Base-by-base conservation (phyloP, 2,113 vertebrate species). In the Eolophus roseicapilla region DNA sequence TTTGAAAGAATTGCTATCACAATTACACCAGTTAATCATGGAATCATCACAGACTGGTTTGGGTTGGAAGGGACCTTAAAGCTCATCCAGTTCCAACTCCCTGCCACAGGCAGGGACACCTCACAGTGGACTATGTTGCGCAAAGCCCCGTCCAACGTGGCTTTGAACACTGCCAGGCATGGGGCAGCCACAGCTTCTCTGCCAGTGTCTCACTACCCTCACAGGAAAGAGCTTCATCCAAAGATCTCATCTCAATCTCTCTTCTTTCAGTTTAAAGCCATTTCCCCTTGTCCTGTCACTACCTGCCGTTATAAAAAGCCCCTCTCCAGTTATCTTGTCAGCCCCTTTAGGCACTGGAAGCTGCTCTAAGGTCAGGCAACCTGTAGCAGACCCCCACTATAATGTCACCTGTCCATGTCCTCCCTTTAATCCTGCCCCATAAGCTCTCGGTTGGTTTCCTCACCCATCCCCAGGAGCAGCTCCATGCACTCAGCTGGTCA, bases 1-100 rank as follows among this genome's bases (percentile, higher is more conserved):
- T 93, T 86, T 93, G 68, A 92, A 82, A 88, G 82, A 83, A 88
- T 39, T 92, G 52, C 76, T 64, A 64, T 44, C 27, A 71, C 70
- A 55, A 39, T 90, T 88, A 86, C 29, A 74, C 43, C 86, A 84
- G 68, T 55, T 71, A 60, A 59, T 24, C 57, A 59, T 10, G 24
- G 33, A 59, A 59, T 35, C 21, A 10, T 59, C 57, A 59, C 57
- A 35, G 33, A 59, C 21, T 35, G 21, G 33, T 35, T 24, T 59
- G n/a, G 21, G 57, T 6, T 59, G 20, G 13, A 59, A 59, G 57
- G 33, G 33, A 35, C 57, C 57, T 24, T 23, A 35, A n/a, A 59
- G 57, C 20, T 59, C 57, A 35, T 23, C 21, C 57, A 16, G 57
- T 24, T 24, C 57, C 57, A 59, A 59, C 13, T 33, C 20, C 57